Conservation (phyloP, 2,113 vertebrate species). For the Paramisgurnus dabryanus region DNA sequence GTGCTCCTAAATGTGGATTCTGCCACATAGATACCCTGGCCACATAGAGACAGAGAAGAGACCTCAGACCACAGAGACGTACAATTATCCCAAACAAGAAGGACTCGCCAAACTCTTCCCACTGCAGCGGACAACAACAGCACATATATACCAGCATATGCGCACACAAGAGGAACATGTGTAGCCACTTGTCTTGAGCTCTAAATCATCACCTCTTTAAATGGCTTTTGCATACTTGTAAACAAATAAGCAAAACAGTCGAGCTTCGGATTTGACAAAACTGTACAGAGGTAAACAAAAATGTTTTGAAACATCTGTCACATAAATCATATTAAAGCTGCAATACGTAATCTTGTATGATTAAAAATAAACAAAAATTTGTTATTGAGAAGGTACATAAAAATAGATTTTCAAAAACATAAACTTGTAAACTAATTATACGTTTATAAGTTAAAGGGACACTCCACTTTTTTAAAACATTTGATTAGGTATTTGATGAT, state of each 20-base stretch:
- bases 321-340: too few relatives aligned
- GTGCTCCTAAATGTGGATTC: slow-evolving; percentile 76
- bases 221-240: slow-evolving; percentile 10
- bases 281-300: neutral
- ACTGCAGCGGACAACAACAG: slow-evolving; percentile 69
- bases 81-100: slow-evolving; percentile 83
- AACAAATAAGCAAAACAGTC: neutral
- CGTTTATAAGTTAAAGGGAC: too few relatives aligned
- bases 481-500: too few relatives aligned
- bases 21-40: slow-evolving; percentile 64
- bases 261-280: neutral
- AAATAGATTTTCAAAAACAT: too few relatives aligned
- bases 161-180: slow-evolving; percentile 42
- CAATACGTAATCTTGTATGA: too few relatives aligned
- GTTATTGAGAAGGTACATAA: too few relatives aligned
- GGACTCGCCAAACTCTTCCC: slow-evolving; percentile 73
- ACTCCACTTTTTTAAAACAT: too few relatives aligned
- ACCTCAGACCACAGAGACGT: slow-evolving; percentile 77
- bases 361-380: too few relatives aligned
- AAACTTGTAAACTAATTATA: too few relatives aligned
- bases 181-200: slow-evolving; percentile 11
- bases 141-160: slow-evolving; percentile 52
- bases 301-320: too few relatives aligned
- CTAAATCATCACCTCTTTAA: slow-evolving; percentile 40
- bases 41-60: slow-evolving; percentile 78